Percentiles rank a stretch among this genome's conserved stretches.
Conservation (phyloP, 2,113 vertebrate genomes). For the Sporophila hypoxantha region DNA sequence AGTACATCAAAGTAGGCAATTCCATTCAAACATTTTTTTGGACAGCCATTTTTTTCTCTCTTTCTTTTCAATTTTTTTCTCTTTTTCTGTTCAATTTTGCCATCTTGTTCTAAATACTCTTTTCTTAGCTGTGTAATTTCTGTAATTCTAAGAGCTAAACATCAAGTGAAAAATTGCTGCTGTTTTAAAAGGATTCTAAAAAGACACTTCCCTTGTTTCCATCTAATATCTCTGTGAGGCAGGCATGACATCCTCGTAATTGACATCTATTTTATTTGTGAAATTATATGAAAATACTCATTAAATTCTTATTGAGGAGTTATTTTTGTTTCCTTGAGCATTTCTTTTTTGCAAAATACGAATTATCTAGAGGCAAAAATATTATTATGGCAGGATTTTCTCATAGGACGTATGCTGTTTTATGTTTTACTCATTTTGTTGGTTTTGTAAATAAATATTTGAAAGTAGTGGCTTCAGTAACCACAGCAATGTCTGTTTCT, state of each 20-base stretch:
- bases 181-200: background rate
- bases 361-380: background rate
- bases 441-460: background rate
- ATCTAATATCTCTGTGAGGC: background rate
- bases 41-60: background rate
- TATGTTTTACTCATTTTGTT: background rate
- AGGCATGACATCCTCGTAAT: background rate
- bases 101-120: background rate
- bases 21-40: background rate
- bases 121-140: background rate
- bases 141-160: background rate
- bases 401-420: background rate
- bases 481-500: background rate
- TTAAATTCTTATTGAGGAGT: background rate
- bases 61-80: background rate
- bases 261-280: background rate
- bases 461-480: background rate
- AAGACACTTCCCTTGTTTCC: background rate
- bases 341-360: background rate
- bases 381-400: background rate
- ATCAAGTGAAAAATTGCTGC: background rate
- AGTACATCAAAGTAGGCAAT: background rate
- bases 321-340: background rate
- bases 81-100: background rate
- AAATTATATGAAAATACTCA: background rate